phyloP scores from a whole-genome alignment of 2,113 vertebrate genomes.

The Fregetta grallaria region DNA sequence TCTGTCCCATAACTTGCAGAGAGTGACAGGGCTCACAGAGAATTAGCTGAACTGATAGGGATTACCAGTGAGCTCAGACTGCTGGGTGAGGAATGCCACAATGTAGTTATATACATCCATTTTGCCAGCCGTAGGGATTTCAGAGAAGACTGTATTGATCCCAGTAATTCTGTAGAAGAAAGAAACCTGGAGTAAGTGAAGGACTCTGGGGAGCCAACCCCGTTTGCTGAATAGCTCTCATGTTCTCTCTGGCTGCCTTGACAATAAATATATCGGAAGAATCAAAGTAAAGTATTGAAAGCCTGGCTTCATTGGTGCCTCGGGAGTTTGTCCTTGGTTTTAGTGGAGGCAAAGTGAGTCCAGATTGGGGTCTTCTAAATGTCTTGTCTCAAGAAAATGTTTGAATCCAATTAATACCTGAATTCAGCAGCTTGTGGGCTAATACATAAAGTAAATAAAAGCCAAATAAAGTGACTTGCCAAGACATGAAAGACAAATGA shows the following conservation, averaged over 20 bases:
- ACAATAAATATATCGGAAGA: neutral
- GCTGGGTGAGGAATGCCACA: neutral
- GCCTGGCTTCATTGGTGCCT: neutral
- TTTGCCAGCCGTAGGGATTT: neutral
- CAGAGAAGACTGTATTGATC: neutral
- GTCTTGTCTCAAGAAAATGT: neutral
- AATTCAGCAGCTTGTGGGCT: neutral
- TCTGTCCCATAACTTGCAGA: neutral
- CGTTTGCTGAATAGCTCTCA: neutral
- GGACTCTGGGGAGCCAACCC: neutral
- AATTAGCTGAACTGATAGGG: neutral
- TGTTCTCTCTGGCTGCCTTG: neutral
- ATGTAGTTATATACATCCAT: neutral
- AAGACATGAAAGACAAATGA: neutral
- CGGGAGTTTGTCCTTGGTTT: neutral
- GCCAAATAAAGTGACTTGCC: neutral
- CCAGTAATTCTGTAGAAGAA: neutral
- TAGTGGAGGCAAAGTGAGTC: neutral
- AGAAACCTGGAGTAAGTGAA: neutral
- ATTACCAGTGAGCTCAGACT: slow-evolving; percentile 1
- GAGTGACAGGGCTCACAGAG: neutral
- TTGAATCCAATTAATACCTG: neutral
- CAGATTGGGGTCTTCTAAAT: neutral
- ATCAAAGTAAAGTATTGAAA: neutral
- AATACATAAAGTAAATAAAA: neutral